Evolutionary conservation across 1,140 invertebrate species (phyloP), one percentile per base, ranked within the genome.

Genomic region (Leucophenga varia): DNA sequence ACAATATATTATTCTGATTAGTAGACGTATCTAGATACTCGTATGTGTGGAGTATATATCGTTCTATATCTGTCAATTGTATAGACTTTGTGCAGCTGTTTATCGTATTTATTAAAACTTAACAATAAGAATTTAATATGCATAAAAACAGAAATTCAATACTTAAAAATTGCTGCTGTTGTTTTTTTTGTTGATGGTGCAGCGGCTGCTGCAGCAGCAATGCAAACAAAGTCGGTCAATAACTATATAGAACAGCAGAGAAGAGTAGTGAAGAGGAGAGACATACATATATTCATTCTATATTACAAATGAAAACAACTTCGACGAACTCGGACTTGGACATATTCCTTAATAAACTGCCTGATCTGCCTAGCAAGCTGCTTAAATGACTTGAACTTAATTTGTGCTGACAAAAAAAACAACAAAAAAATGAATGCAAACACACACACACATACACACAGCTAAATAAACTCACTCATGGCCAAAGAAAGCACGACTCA

Each of bases 331-430:
- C 47, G 43, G 48, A 55, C 46, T 55, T 58, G n/a, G n/a, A n/a
- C n/a, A n/a, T 51, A 46, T 49, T 57, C 57, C 57, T 41, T 49
- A 40, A 49, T 57, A 35, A 43, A 55, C 51, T 46, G 61, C 47
- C 30, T 52, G 54, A 42, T 34, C 16, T 34, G 44, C 64, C 57
- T 49, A 47, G 46, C 47, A 50, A 56, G 59, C 59, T 56, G 54
- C 63, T 63, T 65, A 59, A 65, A 67, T 65, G 59, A 57, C 55
- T 65, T 55, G 56, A 48, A 67, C 63, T 65, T 65, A 65, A 65
- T 65, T 65, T 65, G 63, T 56, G 56, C 56, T 48, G 55, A 61
- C 55, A 39, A 43, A 53, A 31, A 52, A 31, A 39, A 35, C n/a
- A n/a, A n/a, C 50, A 30, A 8, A 21, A 28, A 17, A 18, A 7